Evolutionary conservation across 2,797 vertebrate species (phyloP).

Genomic region (Epinephelus malabaricus): DNA sequence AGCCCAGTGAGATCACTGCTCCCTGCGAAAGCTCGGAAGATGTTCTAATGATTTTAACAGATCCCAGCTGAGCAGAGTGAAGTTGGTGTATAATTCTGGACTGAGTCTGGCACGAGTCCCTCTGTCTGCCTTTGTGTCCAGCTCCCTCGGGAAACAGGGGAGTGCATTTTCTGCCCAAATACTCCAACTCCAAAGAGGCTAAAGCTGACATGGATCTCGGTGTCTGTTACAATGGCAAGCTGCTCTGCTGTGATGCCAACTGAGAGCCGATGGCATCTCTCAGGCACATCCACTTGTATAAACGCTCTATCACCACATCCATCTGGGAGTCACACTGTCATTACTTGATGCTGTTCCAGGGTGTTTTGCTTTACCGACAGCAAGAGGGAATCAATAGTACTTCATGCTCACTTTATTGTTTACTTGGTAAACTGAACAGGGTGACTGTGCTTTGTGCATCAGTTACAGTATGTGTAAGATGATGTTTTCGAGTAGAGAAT

Average conservation of each 20-base stretch:
- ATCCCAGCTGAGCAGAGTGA: conserved; percentile 47
- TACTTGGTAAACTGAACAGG: conserved; percentile 34
- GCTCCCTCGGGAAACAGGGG: conserved; percentile 52
- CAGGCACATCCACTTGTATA: conserved; percentile 45
- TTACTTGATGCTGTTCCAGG: conserved; percentile 35
- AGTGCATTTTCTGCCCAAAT: conserved; percentile 52
- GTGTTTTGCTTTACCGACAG: conserved; percentile 36
- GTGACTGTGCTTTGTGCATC: conserved; percentile 11
- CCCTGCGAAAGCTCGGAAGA: conserved; percentile 11
- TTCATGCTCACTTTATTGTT: conserved; percentile 26
- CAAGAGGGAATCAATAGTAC: conserved; percentile 29
- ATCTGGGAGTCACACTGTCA: conserved; percentile 47
- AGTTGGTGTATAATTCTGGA: conserved; percentile 53
- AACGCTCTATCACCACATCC: conserved; percentile 51
- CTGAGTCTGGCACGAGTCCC: conserved; percentile 44
- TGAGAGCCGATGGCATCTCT: conserved; percentile 52
- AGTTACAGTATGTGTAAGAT: background rate
- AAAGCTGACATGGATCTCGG: conserved; percentile 63
- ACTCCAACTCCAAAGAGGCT: conserved; percentile 52
- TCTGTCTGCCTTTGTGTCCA: conserved; percentile 51
- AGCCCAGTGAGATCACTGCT: conserved; percentile 5
- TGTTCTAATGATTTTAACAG: conserved; percentile 55
- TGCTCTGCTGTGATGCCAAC: conserved; percentile 60
- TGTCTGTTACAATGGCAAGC: conserved; percentile 65
- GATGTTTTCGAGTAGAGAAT: conserved; percentile 26